Evolutionary conservation across 2,888 invertebrate species (phyloP), one percentile per base, ranked within the genome.

Genomic region (Limnephilus lunatus): DNA sequence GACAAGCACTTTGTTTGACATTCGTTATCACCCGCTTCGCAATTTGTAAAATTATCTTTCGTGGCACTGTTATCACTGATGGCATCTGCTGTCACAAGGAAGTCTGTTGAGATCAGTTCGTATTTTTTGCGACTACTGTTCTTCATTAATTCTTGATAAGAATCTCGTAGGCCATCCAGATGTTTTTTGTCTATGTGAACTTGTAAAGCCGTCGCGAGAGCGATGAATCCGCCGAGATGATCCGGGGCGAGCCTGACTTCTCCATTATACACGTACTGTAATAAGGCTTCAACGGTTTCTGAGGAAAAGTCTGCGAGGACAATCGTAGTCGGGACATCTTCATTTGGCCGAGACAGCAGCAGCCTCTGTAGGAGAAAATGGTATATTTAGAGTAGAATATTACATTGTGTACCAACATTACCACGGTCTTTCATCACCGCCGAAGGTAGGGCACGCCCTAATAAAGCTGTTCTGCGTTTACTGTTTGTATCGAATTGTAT

Each of bases 241-340:
- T 96, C 95, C 81, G 96, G 96, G n/a, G 96, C 96, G 48, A 97
- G 95, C 5, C 96, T 95, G 0, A 97, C 97, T 94, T 97, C 97
- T 91, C 97, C 97, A 82, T 97, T 97, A 94, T 97, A 97, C 93
- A 97, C 96, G 94, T 97, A 97, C 94, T 97, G 97, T 82, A 97
- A 95, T 14, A 97, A 96, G 25, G 96, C 96, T 0, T 97, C 96
- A 95, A 97, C 96, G 93, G 97, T 97, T 91, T 96, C 96, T 91
- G 96, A 95, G 94, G 96, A 96, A 92, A 97, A 96, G 94, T 97
- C 97, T 39, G 97, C 97, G 90, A 97, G 95, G 93, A 97, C 97
- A 89, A 97, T 96, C 87, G 96, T 96, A 82, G 97, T 96, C n/a
- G 97, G 96, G 88, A 97, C 96, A 93, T 96, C 95, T 92, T 95